Evolutionary conservation across 2,888 invertebrate genomes (phyloP), one percentile per base, ranked within the genome.

Genomic region (Bursaphelenchus okinawaensis): DNA sequence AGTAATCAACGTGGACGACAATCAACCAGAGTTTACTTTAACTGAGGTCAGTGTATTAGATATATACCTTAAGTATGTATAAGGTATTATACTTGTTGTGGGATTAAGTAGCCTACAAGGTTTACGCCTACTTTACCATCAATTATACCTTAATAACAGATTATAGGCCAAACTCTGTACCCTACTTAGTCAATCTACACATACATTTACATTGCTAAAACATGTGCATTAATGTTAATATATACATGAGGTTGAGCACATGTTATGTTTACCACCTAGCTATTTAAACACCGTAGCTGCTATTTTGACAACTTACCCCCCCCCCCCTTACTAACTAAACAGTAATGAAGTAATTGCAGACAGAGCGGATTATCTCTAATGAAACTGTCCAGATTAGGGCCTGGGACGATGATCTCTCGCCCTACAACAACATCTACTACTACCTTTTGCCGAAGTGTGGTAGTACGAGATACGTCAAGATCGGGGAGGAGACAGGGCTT

Each of bases 1-100:
- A 66, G 66, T 71, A 52, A 23, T 59, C 16, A 65, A 71, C 55
- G 63, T 65, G 27, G 70, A 74, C 62, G 73, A 71, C 28, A 54
- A 74, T 51, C 54, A 28, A 51, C 73, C 71, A 8, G 20, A 51
- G 7, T 71, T 71, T 20, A 23, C 56, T 28, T n/a, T 40, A 16
- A 16, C 40, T 6, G 40, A 40, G 40, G 40, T 40, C 16, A n/a
- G 40, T 40, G 12, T 40, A 40, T 16, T 40, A n/a, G n/a, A n/a
- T n/a, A n/a, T n/a, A n/a, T n/a, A n/a, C n/a, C n/a, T n/a, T n/a
- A n/a, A n/a, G n/a, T n/a, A n/a, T n/a, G n/a, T n/a, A n/a, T n/a
- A n/a, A n/a, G n/a, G n/a, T n/a, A n/a, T n/a, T n/a, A n/a, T n/a
- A n/a, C n/a, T n/a, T n/a, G n/a, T n/a, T n/a, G n/a, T n/a, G n/a